These are phyloP conservation scores for Bufo bufo DNA, from an alignment of 2,113 vertebrate genomes.

Conservation along the genomic window DNA sequence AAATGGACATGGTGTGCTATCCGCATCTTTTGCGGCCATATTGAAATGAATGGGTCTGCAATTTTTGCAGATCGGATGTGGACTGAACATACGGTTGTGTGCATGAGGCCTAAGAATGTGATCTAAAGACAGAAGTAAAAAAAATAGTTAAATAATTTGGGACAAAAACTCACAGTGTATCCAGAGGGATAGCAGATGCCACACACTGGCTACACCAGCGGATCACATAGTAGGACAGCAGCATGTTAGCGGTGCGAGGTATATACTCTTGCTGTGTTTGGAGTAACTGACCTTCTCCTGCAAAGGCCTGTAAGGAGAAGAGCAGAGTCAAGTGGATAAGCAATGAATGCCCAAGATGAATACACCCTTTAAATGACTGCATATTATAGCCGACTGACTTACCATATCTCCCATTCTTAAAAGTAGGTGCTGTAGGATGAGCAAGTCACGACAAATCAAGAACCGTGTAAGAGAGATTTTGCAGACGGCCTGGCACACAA, in stretches of 20 bases:
- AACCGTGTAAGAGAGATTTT: slow-evolving; percentile 82
- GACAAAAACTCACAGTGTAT: slow-evolving; percentile 83
- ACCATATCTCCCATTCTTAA: slow-evolving; percentile 83
- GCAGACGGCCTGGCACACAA: slow-evolving; percentile 80
- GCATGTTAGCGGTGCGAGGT: slow-evolving; percentile 84
- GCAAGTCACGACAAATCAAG: slow-evolving; percentile 86
- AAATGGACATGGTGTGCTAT: no score
- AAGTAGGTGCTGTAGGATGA: slow-evolving; percentile 89
- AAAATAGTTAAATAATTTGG: neutral
- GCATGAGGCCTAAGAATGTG: no score
- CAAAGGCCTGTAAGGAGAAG: slow-evolving; percentile 73
- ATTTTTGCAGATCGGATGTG: no score
- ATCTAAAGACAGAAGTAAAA: no score
- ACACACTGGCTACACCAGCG: slow-evolving; percentile 83
- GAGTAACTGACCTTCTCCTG: slow-evolving; percentile 80
- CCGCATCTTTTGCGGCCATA: no score
- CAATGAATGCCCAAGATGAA: neutral
- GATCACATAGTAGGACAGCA: slow-evolving; percentile 88
- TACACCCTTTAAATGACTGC: neutral
- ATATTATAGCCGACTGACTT: slow-evolving; percentile 62
- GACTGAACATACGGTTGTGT: no score
- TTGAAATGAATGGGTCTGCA: no score
- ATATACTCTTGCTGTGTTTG: slow-evolving; percentile 92
- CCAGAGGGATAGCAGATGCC: slow-evolving; percentile 80
- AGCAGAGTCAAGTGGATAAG: no score